These are phyloP conservation scores for Megalurothrips usitatus DNA, from an alignment of 2,888 invertebrate species.

Conservation along the genomic window DNA sequence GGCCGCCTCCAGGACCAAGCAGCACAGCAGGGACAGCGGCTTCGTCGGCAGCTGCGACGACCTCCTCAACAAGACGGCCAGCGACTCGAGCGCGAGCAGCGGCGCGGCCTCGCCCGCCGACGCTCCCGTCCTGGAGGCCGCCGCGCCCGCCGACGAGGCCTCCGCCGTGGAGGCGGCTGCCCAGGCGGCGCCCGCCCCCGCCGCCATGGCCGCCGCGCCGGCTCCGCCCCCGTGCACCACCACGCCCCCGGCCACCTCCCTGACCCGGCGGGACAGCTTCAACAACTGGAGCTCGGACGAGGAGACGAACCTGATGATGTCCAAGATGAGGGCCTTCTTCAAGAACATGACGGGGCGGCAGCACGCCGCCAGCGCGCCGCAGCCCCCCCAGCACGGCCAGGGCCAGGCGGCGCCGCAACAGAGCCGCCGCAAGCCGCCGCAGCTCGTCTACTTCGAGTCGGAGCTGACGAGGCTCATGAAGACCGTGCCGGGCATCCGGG, in stretches of 20 bases:
- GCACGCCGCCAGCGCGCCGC: constrained; percentile 51
- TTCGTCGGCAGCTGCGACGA: constrained; percentile 87
- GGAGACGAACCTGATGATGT: constrained; percentile 93
- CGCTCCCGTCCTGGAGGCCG: background rate
- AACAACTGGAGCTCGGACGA: constrained; percentile 93
- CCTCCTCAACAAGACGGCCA: constrained; percentile 58
- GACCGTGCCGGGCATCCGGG: constrained; percentile 85
- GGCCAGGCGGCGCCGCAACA: constrained; percentile 38
- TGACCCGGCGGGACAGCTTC: constrained; percentile 82
- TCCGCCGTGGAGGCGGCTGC: background rate
- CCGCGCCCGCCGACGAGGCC: background rate
- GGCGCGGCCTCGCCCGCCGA: constrained; percentile 34
- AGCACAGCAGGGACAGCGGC: constrained; percentile 81
- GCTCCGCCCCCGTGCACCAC: constrained; percentile 44
- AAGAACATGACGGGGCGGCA: constrained; percentile 76
- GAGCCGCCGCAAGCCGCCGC: constrained; percentile 67
- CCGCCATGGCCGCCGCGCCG: constrained; percentile 30
- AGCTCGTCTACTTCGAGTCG: constrained; percentile 82
- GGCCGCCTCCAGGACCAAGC: constrained; percentile 57
- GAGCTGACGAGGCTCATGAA: constrained; percentile 87
- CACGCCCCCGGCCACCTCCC: constrained; percentile 53
- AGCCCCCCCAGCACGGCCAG: constrained; percentile 42
- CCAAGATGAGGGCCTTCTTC: constrained; percentile 87
- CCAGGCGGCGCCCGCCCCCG: background rate
- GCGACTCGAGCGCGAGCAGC: constrained; percentile 9